Conservation (phyloP, 2,113 vertebrate species). For the Takifugu flavidus region DNA sequence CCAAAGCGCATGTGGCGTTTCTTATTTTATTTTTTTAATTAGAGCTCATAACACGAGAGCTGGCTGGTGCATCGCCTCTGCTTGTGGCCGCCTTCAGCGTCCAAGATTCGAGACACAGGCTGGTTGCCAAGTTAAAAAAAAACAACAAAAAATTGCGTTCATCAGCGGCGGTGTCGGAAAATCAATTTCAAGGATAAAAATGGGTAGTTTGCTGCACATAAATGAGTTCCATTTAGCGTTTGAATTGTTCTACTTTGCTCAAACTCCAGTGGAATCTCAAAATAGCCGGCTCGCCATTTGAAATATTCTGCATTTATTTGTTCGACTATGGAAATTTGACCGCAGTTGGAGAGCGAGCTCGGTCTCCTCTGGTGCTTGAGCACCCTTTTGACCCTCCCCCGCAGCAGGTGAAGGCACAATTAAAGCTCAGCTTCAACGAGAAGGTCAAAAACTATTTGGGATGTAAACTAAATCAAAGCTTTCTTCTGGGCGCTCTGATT, state of each 20-base stretch:
- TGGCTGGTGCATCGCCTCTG: conserved; percentile 1
- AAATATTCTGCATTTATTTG: conserved; percentile 34
- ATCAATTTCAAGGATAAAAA: conserved; percentile 28
- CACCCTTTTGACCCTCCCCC: conserved; percentile 5
- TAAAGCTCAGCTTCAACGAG: conserved; percentile 28
- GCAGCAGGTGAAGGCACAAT: conserved; percentile 16
- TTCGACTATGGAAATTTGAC: conserved; percentile 8
- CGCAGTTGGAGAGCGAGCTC: conserved; percentile 13
- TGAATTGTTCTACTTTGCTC: too few species aligned
- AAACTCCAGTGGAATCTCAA: neutral
- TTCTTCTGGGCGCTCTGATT: conserved; percentile 41
- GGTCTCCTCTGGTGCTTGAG: neutral
- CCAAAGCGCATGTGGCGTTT: neutral
- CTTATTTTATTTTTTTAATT: too few species aligned
- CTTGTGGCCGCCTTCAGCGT: conserved; percentile 12
- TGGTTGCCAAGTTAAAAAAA: too few species aligned
- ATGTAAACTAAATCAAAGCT: conserved; percentile 37
- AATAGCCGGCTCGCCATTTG: neutral
- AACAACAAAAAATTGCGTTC: conserved; percentile 16
- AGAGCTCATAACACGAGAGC: conserved; percentile 13
- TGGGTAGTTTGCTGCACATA: conserved; percentile 16
- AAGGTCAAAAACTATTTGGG: conserved; percentile 54
- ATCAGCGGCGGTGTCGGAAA: conserved; percentile 18
- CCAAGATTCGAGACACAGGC: conserved; percentile 20
- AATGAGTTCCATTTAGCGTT: conserved; percentile 9